Percentiles rank a stretch among this genome's conserved stretches.
Conservation (phyloP, 1,140 invertebrate species). For the Bombus sylvicola region DNA sequence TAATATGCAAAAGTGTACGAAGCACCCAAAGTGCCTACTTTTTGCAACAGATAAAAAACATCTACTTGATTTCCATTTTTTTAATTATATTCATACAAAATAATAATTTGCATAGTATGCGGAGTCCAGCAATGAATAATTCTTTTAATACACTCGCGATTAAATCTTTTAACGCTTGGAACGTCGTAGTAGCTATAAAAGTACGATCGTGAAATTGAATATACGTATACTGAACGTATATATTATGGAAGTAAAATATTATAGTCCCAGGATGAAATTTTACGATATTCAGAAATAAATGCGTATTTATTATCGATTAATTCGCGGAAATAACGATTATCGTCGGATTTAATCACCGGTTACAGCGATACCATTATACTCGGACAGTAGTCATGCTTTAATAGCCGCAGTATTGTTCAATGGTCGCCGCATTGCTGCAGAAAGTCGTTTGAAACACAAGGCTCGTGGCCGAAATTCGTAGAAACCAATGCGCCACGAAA, state of each 20-base stretch:
- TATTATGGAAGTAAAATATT: too few relatives aligned
- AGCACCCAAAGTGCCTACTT: too few relatives aligned
- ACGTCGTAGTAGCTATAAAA: too few relatives aligned
- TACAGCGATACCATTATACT: background rate
- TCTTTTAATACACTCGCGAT: background rate
- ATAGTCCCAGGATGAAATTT: background rate
- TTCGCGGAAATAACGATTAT: background rate
- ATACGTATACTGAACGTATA: too few relatives aligned
- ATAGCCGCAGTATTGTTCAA: background rate
- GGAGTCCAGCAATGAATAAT: too few relatives aligned
- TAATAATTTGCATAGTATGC: too few relatives aligned
- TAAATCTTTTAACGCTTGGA: background rate
- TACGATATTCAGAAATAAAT: background rate
- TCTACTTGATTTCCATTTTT: too few relatives aligned
- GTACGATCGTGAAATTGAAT: too few relatives aligned
- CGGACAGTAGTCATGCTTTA: background rate
- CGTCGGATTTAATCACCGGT: background rate
- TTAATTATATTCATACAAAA: too few relatives aligned
- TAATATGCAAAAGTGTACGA: too few relatives aligned
- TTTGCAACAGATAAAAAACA: too few relatives aligned
- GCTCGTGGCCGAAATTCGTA: background rate
- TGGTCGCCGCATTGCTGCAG: background rate
- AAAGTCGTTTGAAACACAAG: constrained; percentile 8
- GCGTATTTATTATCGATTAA: background rate
- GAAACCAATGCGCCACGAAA: background rate